Evolutionary conservation across 2,888 invertebrate genomes (phyloP).

Genomic region (Tridacna crocea): DNA sequence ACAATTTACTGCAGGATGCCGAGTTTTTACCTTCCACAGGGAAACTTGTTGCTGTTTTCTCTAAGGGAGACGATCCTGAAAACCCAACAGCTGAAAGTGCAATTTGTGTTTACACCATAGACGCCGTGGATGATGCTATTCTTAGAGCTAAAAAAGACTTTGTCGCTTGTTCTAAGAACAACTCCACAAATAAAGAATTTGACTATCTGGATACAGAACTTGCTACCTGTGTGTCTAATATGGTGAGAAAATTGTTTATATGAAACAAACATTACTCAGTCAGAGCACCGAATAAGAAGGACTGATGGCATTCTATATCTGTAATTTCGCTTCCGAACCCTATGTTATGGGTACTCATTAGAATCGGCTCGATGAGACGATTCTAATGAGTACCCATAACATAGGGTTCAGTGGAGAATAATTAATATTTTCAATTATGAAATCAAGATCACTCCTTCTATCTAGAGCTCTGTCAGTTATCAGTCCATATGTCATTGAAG

Average conservation of each 20-base stretch:
- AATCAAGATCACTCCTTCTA: too few relatives aligned
- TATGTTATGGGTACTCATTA: too few relatives aligned
- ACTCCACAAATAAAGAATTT: not conserved
- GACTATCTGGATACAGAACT: not conserved
- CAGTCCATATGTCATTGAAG: too few relatives aligned
- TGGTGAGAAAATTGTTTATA: not conserved
- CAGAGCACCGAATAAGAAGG: too few relatives aligned
- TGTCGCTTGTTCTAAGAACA: not conserved
- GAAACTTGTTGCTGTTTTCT: constrained; percentile 17
- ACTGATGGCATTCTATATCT: too few relatives aligned
- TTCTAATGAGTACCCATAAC: too few relatives aligned
- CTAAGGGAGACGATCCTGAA: constrained; percentile 11
- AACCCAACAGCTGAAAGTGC: constrained; percentile 5
- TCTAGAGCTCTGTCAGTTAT: too few relatives aligned
- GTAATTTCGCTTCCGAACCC: too few relatives aligned
- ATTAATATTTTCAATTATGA: too few relatives aligned
- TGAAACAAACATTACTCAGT: too few relatives aligned
- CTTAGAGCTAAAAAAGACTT: not conserved
- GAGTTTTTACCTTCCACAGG: not conserved
- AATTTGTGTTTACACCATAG: constrained; percentile 17
- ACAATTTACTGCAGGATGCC: constrained; percentile 27
- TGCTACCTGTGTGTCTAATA: not conserved
- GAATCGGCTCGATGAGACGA: too few relatives aligned
- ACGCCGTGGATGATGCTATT: constrained; percentile 3
- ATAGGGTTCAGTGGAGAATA: too few relatives aligned